phyloP scores from a whole-genome alignment of 64 coral and sea anemone species.

The Anthopleura sola region DNA sequence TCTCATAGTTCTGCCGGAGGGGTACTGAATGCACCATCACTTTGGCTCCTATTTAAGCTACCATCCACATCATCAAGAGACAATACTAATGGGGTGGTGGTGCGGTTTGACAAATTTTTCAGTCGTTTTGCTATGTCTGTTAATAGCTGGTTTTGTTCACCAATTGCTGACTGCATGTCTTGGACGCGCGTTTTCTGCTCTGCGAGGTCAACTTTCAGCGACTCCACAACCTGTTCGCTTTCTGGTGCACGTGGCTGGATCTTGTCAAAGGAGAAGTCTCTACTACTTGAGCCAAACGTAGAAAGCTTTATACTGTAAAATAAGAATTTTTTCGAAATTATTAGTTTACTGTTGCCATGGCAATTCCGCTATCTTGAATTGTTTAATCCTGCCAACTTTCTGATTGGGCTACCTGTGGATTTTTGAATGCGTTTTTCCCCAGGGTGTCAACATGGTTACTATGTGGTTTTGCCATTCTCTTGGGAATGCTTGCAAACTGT shows the following conservation, averaged over 20 bases:
- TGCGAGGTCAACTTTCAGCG: background rate
- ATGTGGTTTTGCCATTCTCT: too few species aligned
- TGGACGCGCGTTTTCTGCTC: background rate
- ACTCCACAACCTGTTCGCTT: background rate
- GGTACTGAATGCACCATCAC: background rate
- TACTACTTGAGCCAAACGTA: background rate
- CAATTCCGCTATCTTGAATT: too few species aligned
- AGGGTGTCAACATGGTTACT: too few species aligned
- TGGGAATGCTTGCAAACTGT: too few species aligned
- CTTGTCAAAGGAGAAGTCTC: background rate
- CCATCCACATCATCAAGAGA: background rate
- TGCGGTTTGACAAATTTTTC: background rate
- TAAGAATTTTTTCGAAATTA: too few species aligned
- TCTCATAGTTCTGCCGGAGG: background rate
- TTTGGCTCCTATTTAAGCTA: background rate
- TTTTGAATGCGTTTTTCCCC: too few species aligned
- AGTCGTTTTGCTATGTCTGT: background rate
- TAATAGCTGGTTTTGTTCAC: background rate
- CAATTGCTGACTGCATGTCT: slow-evolving; percentile 2
- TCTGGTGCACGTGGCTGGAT: background rate
- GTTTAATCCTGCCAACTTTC: too few species aligned
- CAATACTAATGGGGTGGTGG: background rate
- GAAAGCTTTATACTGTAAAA: background rate
- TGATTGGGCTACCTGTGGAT: too few species aligned
- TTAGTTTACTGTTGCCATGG: too few species aligned